phyloP scores from a whole-genome alignment of 2,113 vertebrate species.

The Proterorhinus semilunaris region DNA sequence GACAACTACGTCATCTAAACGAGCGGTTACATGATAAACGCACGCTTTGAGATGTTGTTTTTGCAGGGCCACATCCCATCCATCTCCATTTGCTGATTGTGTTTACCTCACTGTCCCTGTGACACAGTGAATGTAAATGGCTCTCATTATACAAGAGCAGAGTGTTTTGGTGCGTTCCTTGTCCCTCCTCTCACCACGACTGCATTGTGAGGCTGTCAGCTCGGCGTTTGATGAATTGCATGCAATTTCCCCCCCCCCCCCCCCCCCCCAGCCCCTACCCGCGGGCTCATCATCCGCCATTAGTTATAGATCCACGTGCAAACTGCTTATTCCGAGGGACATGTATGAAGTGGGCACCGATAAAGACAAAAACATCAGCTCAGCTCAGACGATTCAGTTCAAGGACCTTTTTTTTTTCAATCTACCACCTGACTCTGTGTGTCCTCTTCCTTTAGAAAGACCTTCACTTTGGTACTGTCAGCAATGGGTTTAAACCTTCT shows the following conservation, averaged over 20 bases:
- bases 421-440: background rate
- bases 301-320: constrained; percentile 92
- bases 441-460: background rate
- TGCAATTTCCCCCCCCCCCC: constrained; percentile 86
- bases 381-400: background rate
- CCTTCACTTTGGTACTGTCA: too few species aligned
- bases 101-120: constrained; percentile 15
- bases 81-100: constrained; percentile 14
- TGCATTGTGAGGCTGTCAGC: constrained; percentile 90
- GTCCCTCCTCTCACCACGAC: constrained; percentile 20
- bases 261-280: constrained; percentile 39
- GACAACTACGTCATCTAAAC: background rate
- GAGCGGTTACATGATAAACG: background rate
- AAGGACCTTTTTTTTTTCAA: background rate
- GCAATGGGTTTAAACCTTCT: too few species aligned
- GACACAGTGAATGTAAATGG: background rate
- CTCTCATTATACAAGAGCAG: background rate
- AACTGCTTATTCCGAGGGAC: constrained; percentile 10
- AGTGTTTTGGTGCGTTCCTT: constrained; percentile 18
- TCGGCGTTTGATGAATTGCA: constrained; percentile 95
- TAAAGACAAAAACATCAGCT: background rate
- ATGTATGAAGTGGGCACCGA: constrained; percentile 3
- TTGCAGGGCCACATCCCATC: background rate
- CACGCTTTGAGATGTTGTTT: background rate
- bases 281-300: constrained; percentile 94